These are phyloP conservation scores for Zaprionus lineosus DNA, from an alignment of 2,888 invertebrate genomes.

Conservation along the genomic window DNA sequence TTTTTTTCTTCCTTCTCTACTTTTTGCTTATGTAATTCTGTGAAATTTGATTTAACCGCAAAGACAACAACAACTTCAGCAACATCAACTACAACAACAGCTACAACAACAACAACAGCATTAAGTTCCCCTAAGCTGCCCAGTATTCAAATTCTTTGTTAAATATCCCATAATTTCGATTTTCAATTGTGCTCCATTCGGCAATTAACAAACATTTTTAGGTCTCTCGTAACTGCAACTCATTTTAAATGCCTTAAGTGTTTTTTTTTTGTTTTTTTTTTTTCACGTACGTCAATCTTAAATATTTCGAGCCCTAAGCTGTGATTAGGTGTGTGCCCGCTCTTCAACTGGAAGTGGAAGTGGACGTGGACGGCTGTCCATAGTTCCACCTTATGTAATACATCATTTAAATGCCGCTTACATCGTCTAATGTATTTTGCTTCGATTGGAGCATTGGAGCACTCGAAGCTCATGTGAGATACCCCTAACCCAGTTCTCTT, in stretches of 20 bases:
- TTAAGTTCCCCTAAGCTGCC: conserved; percentile 15
- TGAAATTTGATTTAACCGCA: conserved; percentile 42
- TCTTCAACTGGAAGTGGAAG: not conserved
- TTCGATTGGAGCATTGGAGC: too few species aligned
- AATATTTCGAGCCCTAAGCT: conserved; percentile 6
- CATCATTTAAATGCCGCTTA: too few species aligned
- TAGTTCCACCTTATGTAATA: too few species aligned
- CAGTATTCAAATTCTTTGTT: conserved; percentile 52
- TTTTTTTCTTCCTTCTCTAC: too few species aligned
- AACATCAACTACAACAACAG: conserved; percentile 28
- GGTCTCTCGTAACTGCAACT: conserved; percentile 30
- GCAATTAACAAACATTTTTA: conserved; percentile 28
- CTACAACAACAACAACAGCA: conserved; percentile 37
- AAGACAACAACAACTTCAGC: conserved; percentile 6
- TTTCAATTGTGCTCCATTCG: conserved; percentile 12
- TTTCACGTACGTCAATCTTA: conserved; percentile 27
- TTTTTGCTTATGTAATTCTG: conserved; percentile 44
- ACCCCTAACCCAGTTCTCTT: too few species aligned
- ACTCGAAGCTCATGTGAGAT: too few species aligned
- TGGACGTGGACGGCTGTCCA: too few species aligned
- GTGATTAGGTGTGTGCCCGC: conserved; percentile 3
- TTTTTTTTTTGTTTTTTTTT: too few species aligned
- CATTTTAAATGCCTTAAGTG: conserved; percentile 30
- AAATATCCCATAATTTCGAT: conserved; percentile 38
- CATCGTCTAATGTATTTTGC: too few species aligned